Conservation (phyloP, 2,888 invertebrate genomes). For the Sipha maydis region DNA sequence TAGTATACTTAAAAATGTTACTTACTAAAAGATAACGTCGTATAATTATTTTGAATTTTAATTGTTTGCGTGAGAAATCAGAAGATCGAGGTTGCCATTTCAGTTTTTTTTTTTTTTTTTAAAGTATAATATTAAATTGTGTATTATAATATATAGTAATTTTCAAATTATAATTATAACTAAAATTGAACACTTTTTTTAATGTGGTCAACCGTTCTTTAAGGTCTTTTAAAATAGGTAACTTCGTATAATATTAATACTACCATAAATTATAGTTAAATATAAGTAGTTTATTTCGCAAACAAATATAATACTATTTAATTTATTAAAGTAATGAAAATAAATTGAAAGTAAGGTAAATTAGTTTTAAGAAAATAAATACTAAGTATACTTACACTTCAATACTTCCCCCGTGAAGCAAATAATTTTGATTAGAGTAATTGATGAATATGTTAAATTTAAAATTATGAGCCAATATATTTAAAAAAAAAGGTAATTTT, state of each 20-base stretch:
- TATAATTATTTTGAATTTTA: too few species aligned
- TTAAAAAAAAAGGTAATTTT: neutral
- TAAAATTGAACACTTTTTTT: too few species aligned
- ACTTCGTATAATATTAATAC: neutral
- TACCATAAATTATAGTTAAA: neutral
- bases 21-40: too few species aligned
- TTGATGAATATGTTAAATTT: slow-evolving; percentile 13
- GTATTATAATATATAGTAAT: too few species aligned
- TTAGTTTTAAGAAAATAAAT: neutral
- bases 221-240: too few species aligned
- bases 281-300: neutral
- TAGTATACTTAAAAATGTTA: too few species aligned
- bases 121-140: too few species aligned
- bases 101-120: too few species aligned
- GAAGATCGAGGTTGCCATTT: too few species aligned
- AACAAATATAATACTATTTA: neutral
- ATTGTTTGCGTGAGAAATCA: too few species aligned
- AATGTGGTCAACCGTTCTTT: too few species aligned
- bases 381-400: neutral
- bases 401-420: neutral
- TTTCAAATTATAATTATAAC: too few species aligned
- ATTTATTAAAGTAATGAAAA: neutral
- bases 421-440: slow-evolving; percentile 33
- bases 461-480: neutral
- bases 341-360: neutral